Base-by-base conservation (phyloP, 2,797 vertebrate genomes). In the Fratercula arctica region DNA sequence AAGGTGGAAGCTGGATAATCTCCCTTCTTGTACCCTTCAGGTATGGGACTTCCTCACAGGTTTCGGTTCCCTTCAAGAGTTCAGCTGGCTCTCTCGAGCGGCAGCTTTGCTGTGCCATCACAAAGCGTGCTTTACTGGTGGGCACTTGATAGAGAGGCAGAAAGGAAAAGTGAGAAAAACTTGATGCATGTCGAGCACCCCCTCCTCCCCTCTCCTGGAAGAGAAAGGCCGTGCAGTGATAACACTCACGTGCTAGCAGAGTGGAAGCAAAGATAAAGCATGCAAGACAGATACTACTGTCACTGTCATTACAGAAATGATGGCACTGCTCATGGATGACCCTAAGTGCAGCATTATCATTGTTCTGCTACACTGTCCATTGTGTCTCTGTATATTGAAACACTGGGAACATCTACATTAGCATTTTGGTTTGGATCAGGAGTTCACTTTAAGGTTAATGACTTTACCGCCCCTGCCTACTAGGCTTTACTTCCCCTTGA, bases 281-380 rank as follows among this genome's bases (percentile, higher is more conserved):
- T 12, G 23, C n/a, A 76, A 45, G 8, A 41, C 28, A 53, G 75
- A 61, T 35, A 11, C 9, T 31, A 16, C 17, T 50, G 50, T n/a
- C 48, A 70, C 23, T 1, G 0, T 13, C 39, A 5, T 2, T 37
- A 54, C 29, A 91, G 70, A 76, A 76, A 53, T 53, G 46, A 57
- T 0, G 0, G n/a, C 56, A 45, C 26, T 13, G 25, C 19, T 17
- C 3, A 0, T 4, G 23, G 39, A 46, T 57, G 37, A 45, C 21
- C 33, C 1, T 37, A 68, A 54, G 33, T 41, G 57, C 29, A 66
- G 12, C 21, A 5, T 50, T 76, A 37, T 41, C 35, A 4, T 63
- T 25, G 37, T 69, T 75, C 28, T 72, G 7, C 67, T 61, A 8
- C 23, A 13, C 10, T 41, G 19, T 41, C 23, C 0, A 0, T 37